These are phyloP conservation scores for Podotricha telesiphe DNA, from an alignment of 2,888 invertebrate species.

Conservation along the genomic window DNA sequence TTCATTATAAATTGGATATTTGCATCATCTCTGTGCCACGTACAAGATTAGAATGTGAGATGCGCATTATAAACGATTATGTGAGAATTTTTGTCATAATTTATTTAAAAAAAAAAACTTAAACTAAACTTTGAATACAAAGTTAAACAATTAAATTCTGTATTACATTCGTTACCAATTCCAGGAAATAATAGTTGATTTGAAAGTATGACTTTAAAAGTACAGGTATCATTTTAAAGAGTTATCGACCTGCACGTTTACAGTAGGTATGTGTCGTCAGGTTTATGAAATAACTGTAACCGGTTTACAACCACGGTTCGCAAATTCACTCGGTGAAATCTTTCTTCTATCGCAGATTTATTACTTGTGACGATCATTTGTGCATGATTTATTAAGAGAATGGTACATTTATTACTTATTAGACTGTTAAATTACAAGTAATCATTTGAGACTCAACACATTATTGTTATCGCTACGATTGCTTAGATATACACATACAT, in stretches of 20 bases:
- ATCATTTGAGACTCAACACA: neutral
- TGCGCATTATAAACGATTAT: neutral
- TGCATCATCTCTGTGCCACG: neutral
- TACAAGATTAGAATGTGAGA: neutral
- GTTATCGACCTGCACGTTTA: conserved; percentile 31
- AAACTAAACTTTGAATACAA: neutral
- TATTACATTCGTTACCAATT: conserved; percentile 1
- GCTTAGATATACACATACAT: too few species aligned
- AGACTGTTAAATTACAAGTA: neutral
- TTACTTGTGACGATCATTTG: conserved; percentile 21
- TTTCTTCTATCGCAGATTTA: conserved; percentile 23
- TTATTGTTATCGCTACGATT: conserved; percentile 6
- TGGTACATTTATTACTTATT: conserved; percentile 6
- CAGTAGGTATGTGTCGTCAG: conserved; percentile 21
- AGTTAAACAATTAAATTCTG: neutral
- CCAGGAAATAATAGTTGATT: conserved; percentile 22
- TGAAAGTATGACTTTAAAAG: conserved; percentile 21
- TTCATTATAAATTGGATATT: neutral
- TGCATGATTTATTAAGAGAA: conserved; percentile 18
- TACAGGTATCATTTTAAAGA: conserved; percentile 27
- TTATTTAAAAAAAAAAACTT: neutral
- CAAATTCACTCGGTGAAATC: conserved; percentile 32
- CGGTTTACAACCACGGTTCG: conserved; percentile 32
- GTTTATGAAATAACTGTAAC: conserved; percentile 39
- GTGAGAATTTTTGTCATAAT: neutral